phyloP scores from a whole-genome alignment of 2,888 invertebrate genomes.

The Tholera decimalis region DNA sequence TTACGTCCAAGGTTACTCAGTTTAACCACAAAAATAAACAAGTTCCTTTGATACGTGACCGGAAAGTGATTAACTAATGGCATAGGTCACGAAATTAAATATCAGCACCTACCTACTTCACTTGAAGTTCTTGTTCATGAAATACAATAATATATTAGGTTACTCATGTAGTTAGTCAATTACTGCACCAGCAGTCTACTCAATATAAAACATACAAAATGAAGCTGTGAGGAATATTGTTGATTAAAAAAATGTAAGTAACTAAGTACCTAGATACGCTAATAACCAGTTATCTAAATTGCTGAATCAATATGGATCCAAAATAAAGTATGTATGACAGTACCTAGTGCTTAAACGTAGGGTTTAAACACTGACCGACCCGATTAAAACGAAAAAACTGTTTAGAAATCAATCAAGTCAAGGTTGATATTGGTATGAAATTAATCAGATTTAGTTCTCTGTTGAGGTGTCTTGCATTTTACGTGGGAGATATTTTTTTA shows the following conservation, averaged over 20 bases:
- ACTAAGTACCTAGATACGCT: neutral
- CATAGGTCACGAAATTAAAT: slow-evolving; percentile 47
- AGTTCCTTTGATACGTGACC: slow-evolving; percentile 38
- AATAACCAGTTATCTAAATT: neutral
- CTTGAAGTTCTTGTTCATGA: slow-evolving; percentile 11
- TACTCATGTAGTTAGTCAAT: slow-evolving; percentile 24
- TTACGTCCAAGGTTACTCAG: slow-evolving; percentile 15
- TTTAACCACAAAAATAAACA: slow-evolving; percentile 29
- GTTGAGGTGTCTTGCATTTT: slow-evolving; percentile 2
- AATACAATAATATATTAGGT: slow-evolving; percentile 17
- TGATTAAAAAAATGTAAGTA: slow-evolving; percentile 18
- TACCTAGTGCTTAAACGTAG: too few relatives aligned
- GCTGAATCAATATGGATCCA: slow-evolving; percentile 3
- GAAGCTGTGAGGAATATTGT: slow-evolving; percentile 17
- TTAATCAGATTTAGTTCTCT: neutral
- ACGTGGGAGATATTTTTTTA: slow-evolving; percentile 4
- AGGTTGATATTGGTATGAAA: slow-evolving; percentile 34
- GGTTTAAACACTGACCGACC: slow-evolving; percentile 23
- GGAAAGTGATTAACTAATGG: slow-evolving; percentile 20
- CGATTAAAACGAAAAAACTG: slow-evolving; percentile 11
- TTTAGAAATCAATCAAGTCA: slow-evolving; percentile 44
- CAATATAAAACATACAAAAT: slow-evolving; percentile 20
- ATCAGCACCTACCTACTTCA: slow-evolving; percentile 22
- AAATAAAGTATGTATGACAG: neutral
- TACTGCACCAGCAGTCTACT: slow-evolving; percentile 33